These are phyloP conservation scores for Alaudala cheleensis DNA, from an alignment of 2,113 vertebrate genomes.

Conservation along the genomic window DNA sequence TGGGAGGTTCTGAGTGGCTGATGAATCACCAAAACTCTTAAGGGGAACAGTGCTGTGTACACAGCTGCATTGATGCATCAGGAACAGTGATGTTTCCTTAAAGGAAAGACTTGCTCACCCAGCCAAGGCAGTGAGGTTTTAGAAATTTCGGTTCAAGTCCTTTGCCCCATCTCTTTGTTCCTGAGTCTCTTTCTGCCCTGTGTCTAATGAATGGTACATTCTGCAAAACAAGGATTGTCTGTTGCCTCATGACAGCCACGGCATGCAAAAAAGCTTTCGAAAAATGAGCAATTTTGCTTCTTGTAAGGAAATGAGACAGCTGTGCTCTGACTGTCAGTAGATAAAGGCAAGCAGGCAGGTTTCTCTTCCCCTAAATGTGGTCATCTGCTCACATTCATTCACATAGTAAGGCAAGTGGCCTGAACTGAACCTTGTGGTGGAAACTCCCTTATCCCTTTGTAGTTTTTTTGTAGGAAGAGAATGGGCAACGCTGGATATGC, in stretches of 20 bases:
- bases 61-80: neutral
- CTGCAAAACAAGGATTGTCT: neutral
- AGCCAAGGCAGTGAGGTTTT: neutral
- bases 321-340: neutral
- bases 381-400: rapidly evolving
- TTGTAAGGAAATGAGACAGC: neutral
- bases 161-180: neutral
- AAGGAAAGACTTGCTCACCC: neutral
- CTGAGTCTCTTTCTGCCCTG: neutral
- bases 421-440: no score
- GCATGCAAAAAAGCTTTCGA: rapidly evolving
- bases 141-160: neutral
- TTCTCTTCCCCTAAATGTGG: neutral
- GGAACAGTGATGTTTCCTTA: neutral
- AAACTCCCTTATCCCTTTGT: rapidly evolving
- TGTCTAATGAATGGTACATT: neutral
- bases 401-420: rapidly evolving
- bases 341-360: neutral
- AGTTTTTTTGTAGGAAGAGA: neutral
- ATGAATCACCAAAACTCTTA: neutral
- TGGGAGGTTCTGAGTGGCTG: neutral
- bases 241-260: rapidly evolving
- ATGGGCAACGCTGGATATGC: neutral
- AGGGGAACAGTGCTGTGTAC: neutral
- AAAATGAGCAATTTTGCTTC: neutral